Base-by-base conservation (phyloP, 2,797 vertebrate species). In the Tachyglossus aculeatus region DNA sequence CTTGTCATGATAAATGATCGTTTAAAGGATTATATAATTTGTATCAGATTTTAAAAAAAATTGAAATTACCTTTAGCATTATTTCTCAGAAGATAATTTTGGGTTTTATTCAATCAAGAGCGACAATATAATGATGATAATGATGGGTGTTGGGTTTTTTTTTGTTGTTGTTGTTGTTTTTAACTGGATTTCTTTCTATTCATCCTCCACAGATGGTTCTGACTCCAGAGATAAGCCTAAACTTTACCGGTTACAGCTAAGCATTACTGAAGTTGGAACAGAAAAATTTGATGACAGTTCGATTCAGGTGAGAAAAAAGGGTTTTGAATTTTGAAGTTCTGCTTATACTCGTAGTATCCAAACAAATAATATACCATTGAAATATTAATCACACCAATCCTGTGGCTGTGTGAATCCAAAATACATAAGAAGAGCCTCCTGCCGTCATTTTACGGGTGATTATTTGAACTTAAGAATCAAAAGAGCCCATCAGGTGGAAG, bases 181-280 rank as follows among this genome's bases (percentile, higher is more conserved):
- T 47, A 41, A 47, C 51, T 59, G 47, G 64, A 70, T 40, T 66
- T 21, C 27, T 76, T 65, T 16, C 41, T 7, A 58, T 9, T 2
- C 18, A 82, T 75, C 34, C 39, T 75, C 32, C 82, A 2, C 86
- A 99, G 98, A 99, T 66, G 98, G 98, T 4, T 98, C 98, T 7
- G 98, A 99, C 90, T 98, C 98, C 34, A 94, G 97, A 83, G 98
- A 99, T 88, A 99, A 98, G 88, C 98, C 98, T 78, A 99, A 99
- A 91, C 94, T 99, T n/a, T 99, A 99, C 88, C 93, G 98, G 74
- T 95, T 99, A 16, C 97, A 99, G 38, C 87, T 95, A 81, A 99
- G 96, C 67, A 93, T 99, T 76, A 99, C 98, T 1, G 97, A 99
- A 93, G 96, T 99, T 15, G 98, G 98, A 74, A 97, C 96, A 0